phyloP scores from a whole-genome alignment of 2,888 invertebrate species.

The Drosophila emarginata region DNA sequence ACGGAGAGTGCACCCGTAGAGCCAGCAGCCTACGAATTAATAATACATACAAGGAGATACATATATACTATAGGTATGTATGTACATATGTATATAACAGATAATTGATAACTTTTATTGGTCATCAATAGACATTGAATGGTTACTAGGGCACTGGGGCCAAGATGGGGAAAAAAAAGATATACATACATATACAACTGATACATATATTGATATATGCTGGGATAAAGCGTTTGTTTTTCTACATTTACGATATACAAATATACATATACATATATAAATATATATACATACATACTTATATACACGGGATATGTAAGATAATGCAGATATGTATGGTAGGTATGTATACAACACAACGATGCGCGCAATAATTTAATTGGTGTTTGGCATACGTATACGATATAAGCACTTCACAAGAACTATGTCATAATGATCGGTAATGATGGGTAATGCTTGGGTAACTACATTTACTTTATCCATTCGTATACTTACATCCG shows the following conservation, averaged over 20 bases:
- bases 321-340: not conserved
- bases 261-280: constrained; percentile 14
- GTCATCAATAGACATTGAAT: not conserved
- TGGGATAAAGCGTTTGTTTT: not conserved
- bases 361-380: constrained; percentile 12
- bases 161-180: not conserved
- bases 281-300: constrained; percentile 10
- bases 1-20: constrained; percentile 84
- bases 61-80: constrained; percentile 14
- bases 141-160: not conserved
- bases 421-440: too few species aligned
- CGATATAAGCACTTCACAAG: too few species aligned
- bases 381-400: too few species aligned
- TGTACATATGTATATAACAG: not conserved
- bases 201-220: not conserved
- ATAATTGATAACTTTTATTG: not conserved
- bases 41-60: constrained; percentile 24
- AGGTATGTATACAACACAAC: constrained; percentile 28
- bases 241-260: constrained; percentile 5
- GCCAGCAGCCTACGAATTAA: constrained; percentile 85
- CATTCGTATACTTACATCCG: constrained; percentile 88
- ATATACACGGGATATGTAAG: constrained; percentile 11
- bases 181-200: not conserved
- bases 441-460: too few species aligned
- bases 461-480: too few species aligned